Conservation (phyloP, 1,140 invertebrate genomes). For the Vollenhovia emeryi region DNA sequence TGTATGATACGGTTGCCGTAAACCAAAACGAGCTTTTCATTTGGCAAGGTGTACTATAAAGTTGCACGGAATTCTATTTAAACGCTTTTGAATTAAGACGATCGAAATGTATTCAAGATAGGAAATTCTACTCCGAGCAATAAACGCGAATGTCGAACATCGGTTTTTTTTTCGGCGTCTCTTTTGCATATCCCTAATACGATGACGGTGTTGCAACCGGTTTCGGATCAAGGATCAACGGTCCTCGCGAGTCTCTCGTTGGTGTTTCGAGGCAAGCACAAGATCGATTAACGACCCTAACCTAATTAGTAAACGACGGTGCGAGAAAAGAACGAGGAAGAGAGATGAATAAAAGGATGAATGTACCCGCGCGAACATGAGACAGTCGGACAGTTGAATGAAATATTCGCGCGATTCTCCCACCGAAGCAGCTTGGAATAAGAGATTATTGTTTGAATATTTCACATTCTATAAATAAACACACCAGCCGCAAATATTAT, state of each 20-base stretch:
- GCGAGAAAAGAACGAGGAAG: background rate
- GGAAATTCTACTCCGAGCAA: background rate
- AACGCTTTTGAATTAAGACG: background rate
- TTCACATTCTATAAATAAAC: background rate
- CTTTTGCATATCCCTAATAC: slow-evolving; percentile 46
- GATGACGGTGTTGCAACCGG: slow-evolving; percentile 1
- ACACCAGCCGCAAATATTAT: background rate
- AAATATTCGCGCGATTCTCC: background rate
- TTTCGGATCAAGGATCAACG: slow-evolving; percentile 48
- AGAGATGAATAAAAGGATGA: slow-evolving; percentile 2
- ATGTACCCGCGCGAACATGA: background rate
- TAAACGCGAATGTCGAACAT: slow-evolving; percentile 21
- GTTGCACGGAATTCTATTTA: too few relatives aligned
- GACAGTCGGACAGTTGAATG: background rate
- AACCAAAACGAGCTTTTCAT: too few relatives aligned
- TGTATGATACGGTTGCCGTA: too few relatives aligned
- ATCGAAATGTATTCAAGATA: background rate
- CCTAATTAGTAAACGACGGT: slow-evolving; percentile 16
- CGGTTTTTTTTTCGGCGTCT: background rate
- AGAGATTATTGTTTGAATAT: background rate
- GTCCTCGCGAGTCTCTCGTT: slow-evolving; percentile 23
- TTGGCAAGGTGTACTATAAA: too few relatives aligned
- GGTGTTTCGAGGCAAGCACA: slow-evolving; percentile 29
- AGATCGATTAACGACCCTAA: slow-evolving; percentile 55
- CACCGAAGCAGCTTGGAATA: background rate